Base-by-base conservation (phyloP, 2,888 invertebrate genomes). In the Hybos culiciformis region DNA sequence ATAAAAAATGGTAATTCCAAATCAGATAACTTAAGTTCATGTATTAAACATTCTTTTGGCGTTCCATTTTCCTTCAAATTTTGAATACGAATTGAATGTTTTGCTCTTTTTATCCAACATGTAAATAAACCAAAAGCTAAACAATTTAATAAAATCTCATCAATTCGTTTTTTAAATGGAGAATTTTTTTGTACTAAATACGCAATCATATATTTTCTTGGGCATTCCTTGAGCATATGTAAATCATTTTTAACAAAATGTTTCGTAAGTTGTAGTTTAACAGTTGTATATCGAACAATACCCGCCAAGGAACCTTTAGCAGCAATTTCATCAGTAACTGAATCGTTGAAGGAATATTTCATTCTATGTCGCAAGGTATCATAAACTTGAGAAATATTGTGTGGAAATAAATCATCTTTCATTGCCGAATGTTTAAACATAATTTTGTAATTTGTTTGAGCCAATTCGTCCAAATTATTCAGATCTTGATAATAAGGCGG, bases 401-500 rank as follows among this genome's bases (percentile, higher is more conserved):
- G 60, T 21, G 50, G 53, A 31, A 67, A 67, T 3, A 67, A 47
- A 42, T 66, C 67, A 42, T 67, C 66, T 41, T 55, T 53, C 46
- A 68, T 66, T 9, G 62, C 61, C 2, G 55, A 55, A 47, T 67
- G 66, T 39, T 63, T 64, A 7, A 62, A 63, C 3, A 59, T 58
- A 41, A 69, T 63, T 14, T 53, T 52, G 11, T 59, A 45, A 11
- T 60, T 54, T 1, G 59, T 53, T 0, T 56, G 51, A n/a, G 62
- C 61, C 34, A 69, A 47, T 29, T 67, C 62, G 7, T 56, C 47
- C 26, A 69, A 46, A 0, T 63, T 65, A 32, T 63, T 62, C 8
- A 63, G 58, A 49, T 69, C 64, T 1, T 57, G 58, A 39, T 66
- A 67, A 50, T 61, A 64, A 4, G 61, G 48, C 1, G 67, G 67